These are phyloP conservation scores for Helicoverpa assulta DNA, from an alignment of 2,888 invertebrate genomes.

Conservation along the genomic window DNA sequence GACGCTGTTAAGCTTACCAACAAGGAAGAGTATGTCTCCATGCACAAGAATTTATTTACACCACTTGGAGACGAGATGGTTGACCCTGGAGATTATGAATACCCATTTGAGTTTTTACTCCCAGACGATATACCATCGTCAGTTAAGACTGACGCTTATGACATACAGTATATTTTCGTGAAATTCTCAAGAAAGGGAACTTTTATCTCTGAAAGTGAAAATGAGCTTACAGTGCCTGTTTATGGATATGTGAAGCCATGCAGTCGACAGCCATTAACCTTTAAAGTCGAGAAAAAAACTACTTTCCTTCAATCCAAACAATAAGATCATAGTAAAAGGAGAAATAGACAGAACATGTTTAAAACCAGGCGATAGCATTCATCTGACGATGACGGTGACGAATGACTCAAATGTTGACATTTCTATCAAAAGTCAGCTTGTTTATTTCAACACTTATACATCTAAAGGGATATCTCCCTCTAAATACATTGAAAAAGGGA, in stretches of 20 bases:
- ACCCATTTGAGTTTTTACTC: constrained; percentile 22
- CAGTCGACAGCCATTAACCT: constrained; percentile 16
- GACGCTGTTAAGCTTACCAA: too few relatives aligned
- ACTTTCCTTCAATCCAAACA: neutral
- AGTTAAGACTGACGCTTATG: constrained; percentile 9
- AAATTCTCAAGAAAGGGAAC: constrained; percentile 13
- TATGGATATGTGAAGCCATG: constrained; percentile 12
- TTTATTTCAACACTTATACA: constrained; percentile 13
- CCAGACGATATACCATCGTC: constrained; percentile 31
- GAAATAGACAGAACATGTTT: constrained; percentile 26
- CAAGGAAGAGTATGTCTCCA: too few relatives aligned
- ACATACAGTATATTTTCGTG: constrained; percentile 25
- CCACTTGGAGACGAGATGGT: neutral
- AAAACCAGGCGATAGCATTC: constrained; percentile 29
- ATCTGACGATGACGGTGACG: constrained; percentile 10
- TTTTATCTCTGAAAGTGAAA: neutral
- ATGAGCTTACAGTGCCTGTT: constrained; percentile 18
- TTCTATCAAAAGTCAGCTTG: constrained; percentile 27
- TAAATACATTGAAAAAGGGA: constrained; percentile 1
- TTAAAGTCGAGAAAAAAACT: constrained; percentile 20
- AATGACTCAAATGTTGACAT: constrained; percentile 20
- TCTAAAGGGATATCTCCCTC: too few relatives aligned
- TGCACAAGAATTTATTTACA: neutral
- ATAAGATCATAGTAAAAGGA: constrained; percentile 15
- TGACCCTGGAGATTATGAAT: constrained; percentile 23